Base-by-base conservation (phyloP, 1,140 invertebrate genomes). In the Luehdorfia chinensis region DNA sequence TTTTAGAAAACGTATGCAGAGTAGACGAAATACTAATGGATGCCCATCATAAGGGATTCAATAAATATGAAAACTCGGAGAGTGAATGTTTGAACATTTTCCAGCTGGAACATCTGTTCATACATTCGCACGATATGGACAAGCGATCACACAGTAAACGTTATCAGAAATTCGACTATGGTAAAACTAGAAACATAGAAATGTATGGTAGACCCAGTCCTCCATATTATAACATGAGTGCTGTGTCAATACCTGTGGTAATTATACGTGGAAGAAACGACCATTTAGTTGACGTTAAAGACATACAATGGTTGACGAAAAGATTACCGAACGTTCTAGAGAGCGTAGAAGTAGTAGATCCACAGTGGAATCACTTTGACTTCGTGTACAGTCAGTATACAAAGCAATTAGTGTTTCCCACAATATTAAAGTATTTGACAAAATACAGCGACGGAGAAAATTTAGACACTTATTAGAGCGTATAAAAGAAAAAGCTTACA, bases 51-150 rank as follows among this genome's bases (percentile, higher is more conserved):
- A 59, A 65, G 1, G 65, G 60, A 1, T 75, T 75, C 1, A n/a
- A 65, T 77, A 11, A 52, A 50, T 0, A 57, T 59, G 9, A 41
- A 68, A 2, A 75, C 75, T 1, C 16, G 61, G 0, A 45, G n/a
- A 33, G 3, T 27, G 37, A 0, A 14, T 71, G 15, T 67, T 92
- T 15, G 87, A 88, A 7, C 93, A 95, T 59, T 91, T 91, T 50
- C 94, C 94, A 0, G 91, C 92, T 13, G 93, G 94, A 1, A 90
- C 93, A 1, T 94, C 93, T 0, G 87, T 89, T 0, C 88, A 90
- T 50, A 93, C 93, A 56, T 76, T 95, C 3, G 83, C 91, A 16
- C 88, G 91, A 57, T 92, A 88, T 49, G 84, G 88, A 1, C 91
- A 92, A 64, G 84, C 28, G 73, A 12, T 84, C 89, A 59, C 44